A percentile compares a stretch with the other conserved stretches of the same genome.
Evolutionary conservation across 2,888 invertebrate species (phyloP).

Genomic region (Cryptus armator): DNA sequence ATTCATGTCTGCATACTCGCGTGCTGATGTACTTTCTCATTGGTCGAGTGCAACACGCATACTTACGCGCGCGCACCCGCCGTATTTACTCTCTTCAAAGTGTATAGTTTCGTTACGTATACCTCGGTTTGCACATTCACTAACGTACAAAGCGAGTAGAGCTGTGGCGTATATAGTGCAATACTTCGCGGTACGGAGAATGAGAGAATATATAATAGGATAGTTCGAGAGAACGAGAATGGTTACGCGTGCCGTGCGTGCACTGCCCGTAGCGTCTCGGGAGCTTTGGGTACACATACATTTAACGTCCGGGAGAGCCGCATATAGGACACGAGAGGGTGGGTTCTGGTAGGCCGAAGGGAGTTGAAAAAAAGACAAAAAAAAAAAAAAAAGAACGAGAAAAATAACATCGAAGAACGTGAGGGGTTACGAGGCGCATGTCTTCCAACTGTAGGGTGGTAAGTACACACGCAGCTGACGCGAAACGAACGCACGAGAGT

Average conservation of each 20-base stretch:
- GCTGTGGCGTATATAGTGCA: no score
- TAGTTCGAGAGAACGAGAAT: slow-evolving; percentile 16
- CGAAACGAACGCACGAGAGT: slow-evolving; percentile 60
- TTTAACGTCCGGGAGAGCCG: slow-evolving; percentile 28
- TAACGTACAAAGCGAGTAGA: no score
- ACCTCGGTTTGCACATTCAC: no score
- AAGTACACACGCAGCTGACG: slow-evolving; percentile 59
- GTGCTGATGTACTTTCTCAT: slow-evolving; percentile 20
- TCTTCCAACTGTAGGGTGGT: background rate
- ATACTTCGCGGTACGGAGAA: background rate
- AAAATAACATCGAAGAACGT: background rate
- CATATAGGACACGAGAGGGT: slow-evolving; percentile 22
- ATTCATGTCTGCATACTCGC: slow-evolving; percentile 12
- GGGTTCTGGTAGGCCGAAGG: slow-evolving; percentile 26
- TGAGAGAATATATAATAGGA: slow-evolving; percentile 18
- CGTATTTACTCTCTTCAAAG: background rate
- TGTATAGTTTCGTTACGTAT: background rate
- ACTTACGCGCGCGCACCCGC: background rate
- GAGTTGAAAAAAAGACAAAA: slow-evolving; percentile 11
- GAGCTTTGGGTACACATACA: background rate
- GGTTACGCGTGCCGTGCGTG: slow-evolving; percentile 34
- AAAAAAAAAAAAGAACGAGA: background rate
- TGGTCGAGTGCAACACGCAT: background rate
- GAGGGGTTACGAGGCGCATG: slow-evolving; percentile 40
- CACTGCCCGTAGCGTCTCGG: slow-evolving; percentile 12